phyloP scores from a whole-genome alignment of 2,113 vertebrate genomes.

The Sorex fumeus region DNA sequence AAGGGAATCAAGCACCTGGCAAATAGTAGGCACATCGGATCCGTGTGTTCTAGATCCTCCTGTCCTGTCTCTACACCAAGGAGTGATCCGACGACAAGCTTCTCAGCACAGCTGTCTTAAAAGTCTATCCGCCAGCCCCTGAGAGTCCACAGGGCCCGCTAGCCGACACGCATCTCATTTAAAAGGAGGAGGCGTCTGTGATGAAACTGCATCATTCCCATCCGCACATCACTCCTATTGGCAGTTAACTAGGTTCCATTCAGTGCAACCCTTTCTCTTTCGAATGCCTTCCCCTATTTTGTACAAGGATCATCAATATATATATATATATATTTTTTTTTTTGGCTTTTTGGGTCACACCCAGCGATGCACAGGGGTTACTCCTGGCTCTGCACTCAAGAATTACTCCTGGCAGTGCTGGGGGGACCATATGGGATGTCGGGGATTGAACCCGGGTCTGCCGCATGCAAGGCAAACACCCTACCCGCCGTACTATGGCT shows the following conservation, averaged over 20 bases:
- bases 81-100: not conserved
- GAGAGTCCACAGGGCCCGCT: not conserved
- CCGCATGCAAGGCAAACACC: no score
- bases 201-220: not conserved
- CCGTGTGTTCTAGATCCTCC: not conserved
- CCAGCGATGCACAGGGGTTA: no score
- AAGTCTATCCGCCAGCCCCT: not conserved
- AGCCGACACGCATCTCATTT: not conserved
- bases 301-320: not conserved
- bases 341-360: no score
- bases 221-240: no score
- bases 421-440: no score
- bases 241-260: slow-evolving; percentile 10
- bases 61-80: slow-evolving; percentile 30
- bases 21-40: slow-evolving; percentile 43
- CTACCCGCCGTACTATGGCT: no score
- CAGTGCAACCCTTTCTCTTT: slow-evolving; percentile 17
- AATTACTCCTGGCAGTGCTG: no score
- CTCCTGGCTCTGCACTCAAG: no score
- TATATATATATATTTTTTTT: no score
- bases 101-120: slow-evolving; percentile 1
- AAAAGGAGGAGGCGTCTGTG: slow-evolving; percentile 17
- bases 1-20: slow-evolving; percentile 11
- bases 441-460: no score
- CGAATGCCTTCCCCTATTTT: not conserved